Evolutionary conservation across 92 coral and sea anemone species (phyloP).

Genomic region (Epizoanthus fatuus): DNA sequence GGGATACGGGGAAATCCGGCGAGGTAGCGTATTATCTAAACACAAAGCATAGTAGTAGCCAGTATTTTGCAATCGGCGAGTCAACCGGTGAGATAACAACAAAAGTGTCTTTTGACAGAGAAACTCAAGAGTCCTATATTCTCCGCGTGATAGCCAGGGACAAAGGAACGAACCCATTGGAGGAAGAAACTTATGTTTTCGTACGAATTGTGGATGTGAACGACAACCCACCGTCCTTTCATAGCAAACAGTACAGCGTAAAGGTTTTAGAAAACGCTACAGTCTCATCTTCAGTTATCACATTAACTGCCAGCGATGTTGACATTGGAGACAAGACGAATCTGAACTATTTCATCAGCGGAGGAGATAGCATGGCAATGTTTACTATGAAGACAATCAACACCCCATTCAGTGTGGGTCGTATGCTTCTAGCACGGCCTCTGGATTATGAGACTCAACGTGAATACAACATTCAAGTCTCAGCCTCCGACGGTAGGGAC

Average conservation of each 20-base stretch:
- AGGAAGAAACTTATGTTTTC: slow-evolving; percentile 41
- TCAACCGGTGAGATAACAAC: slow-evolving; percentile 75
- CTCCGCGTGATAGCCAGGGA: slow-evolving; percentile 74
- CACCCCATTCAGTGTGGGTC: slow-evolving; percentile 1
- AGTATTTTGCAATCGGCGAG: slow-evolving; percentile 59
- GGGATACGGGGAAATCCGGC: slow-evolving; percentile 75
- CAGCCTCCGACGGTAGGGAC: slow-evolving; percentile 86
- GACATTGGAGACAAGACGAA: slow-evolving; percentile 73
- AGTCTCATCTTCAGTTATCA: slow-evolving; percentile 52
- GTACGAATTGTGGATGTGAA: slow-evolving; percentile 78
- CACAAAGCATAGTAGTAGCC: not conserved
- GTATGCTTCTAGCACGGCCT: slow-evolving; percentile 72
- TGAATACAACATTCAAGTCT: slow-evolving; percentile 69
- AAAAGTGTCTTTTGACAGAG: slow-evolving; percentile 73
- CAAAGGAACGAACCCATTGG: slow-evolving; percentile 52
- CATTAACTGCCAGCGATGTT: slow-evolving; percentile 64
- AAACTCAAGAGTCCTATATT: slow-evolving; percentile 41
- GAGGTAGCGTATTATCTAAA: slow-evolving; percentile 24
- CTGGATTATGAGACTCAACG: slow-evolving; percentile 78
- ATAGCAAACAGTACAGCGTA: slow-evolving; percentile 55
- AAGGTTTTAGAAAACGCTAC: slow-evolving; percentile 77
- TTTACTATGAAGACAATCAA: slow-evolving; percentile 67
- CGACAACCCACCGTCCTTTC: slow-evolving; percentile 77
- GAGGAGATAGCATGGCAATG: slow-evolving; percentile 74
- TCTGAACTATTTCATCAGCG: slow-evolving; percentile 73